Evolutionary conservation across 37 sponge, comb jelly and placozoan genomes (phyloP), one percentile per base, ranked within the genome.

Genomic region (Spongilla lacustris): DNA sequence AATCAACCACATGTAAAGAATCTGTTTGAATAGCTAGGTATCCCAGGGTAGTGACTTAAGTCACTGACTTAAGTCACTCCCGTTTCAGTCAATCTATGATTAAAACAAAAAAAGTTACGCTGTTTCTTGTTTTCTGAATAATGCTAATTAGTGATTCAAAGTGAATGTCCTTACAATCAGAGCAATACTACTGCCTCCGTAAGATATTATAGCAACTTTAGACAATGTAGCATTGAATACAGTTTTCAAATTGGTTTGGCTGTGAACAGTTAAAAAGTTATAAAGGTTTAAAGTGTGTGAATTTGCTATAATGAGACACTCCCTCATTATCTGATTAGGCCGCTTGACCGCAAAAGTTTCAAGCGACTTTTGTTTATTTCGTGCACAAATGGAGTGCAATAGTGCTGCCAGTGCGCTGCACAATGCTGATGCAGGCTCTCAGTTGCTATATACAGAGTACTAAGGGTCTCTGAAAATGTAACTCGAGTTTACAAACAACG

Each of bases 111-210:
- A 58, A 58, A 58, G 58, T 19, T 58, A 58, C 58, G 19, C 12
- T 58, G 58, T 58, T 58, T 58, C 58, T 58, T 58, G 58, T 58
- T 58, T 58, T 58, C 58, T 58, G 58, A 58, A 58, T 58, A 58
- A 58, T 58, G 58, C 19, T 58, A 58, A 58, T 58, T 58, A 58
- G 58, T 58, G 58, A 58, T 58, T 58, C 58, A 58, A 58, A 58
- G 58, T 58, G 58, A 58, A 58, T 58, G 14, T 14, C 11, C 19
- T 58, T 58, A 58, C 58, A 58, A 17, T 58, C 58, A 58, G 58
- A 58, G 58, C 58, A 58, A 13, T 13, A 8, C n/a, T n/a, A n/a
- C n/a, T 58, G 58, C 58, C 58, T 58, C 58, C 58, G 19, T 58
- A 58, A 58, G 58, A 17, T 58, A 58, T 58, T 58, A 58, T 58